Evolutionary conservation across 2,797 vertebrate genomes (phyloP), one percentile per base, ranked within the genome.

Genomic region (Periophthalmus magnuspinnatus): DNA sequence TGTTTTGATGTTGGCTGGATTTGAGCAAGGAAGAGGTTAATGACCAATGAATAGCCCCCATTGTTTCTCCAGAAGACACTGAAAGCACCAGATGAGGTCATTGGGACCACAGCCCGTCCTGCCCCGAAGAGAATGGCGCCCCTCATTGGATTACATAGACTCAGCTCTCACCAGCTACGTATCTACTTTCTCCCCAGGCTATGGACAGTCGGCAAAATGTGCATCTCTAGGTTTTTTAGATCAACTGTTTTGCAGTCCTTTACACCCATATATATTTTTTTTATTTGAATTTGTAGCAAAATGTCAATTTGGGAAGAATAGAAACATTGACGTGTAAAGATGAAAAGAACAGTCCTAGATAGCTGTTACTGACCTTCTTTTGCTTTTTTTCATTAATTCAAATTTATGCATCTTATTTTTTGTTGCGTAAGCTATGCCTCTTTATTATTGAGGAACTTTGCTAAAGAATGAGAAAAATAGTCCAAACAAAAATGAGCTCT

Each of bases 1-100:
- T 70, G 67, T 69, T 65, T 32, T 82, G 47, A 6, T 69, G 68
- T 54, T 68, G 69, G 70, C 77, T 48, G 74, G 59, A 60, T 57
- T 70, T 67, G 64, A 75, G 79, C 72, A 77, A 74, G 59, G 70
- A 79, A 77, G 79, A 80, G 78, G 85, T 86, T 81, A 83, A 82
- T 64, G 72, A 61, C 65, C 67, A 68, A 88, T 90, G 76, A 90
- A 91, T 86, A 88, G 87, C 77, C 77, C 78, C 58, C 82, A 88
- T 92, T 93, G 90, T 93, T 77, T 85, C 81, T 80, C 72, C 76
- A 81, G 85, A 90, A 91, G 85, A 90, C 89, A 85, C 66, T 78
- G 90, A 90, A 92, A 89, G 90, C 90, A 90, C 84, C 79, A 78
- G 83, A 88, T 93, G 90, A 93, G 89, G 89, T 93, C 90, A 93